phyloP scores from a whole-genome alignment of 2,888 invertebrate genomes.

The Caenorhabditis plicata region DNA sequence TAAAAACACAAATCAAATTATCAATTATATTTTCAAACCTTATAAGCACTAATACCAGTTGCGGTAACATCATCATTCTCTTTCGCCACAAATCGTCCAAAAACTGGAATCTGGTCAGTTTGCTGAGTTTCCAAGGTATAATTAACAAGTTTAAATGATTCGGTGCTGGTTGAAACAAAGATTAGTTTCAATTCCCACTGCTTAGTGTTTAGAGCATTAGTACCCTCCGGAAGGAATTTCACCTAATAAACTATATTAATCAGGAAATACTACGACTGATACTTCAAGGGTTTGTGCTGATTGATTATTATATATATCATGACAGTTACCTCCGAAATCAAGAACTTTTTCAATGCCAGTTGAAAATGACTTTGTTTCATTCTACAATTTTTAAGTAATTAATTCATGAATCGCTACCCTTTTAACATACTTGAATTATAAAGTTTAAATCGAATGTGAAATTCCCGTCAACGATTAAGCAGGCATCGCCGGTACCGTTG shows the following conservation, averaged over 20 bases:
- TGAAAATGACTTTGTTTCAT: slow-evolving; percentile 33
- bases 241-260: slow-evolving; percentile 17
- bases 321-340: slow-evolving; percentile 33
- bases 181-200: slow-evolving; percentile 37
- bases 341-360: slow-evolving; percentile 24
- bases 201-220: slow-evolving; percentile 26
- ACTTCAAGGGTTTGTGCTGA: slow-evolving; percentile 40
- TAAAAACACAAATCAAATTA: no score
- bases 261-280: background rate
- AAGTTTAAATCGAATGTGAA: slow-evolving; percentile 25
- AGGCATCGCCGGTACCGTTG: slow-evolving; percentile 25
- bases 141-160: slow-evolving; percentile 41
- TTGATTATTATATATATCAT: slow-evolving; percentile 22
- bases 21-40: no score
- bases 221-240: slow-evolving; percentile 37
- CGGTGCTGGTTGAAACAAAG: slow-evolving; percentile 27
- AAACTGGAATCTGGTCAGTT: slow-evolving; percentile 15
- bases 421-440: no score
- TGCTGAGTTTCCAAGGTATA: slow-evolving; percentile 35
- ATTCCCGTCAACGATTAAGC: slow-evolving; percentile 48
- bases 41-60: slow-evolving; percentile 28
- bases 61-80: slow-evolving; percentile 26
- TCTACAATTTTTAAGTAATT: slow-evolving; percentile 10
- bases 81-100: slow-evolving; percentile 21
- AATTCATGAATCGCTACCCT: no score